These are phyloP conservation scores for Papilio helenus DNA, from an alignment of 1,140 invertebrate genomes.

Conservation along the genomic window DNA sequence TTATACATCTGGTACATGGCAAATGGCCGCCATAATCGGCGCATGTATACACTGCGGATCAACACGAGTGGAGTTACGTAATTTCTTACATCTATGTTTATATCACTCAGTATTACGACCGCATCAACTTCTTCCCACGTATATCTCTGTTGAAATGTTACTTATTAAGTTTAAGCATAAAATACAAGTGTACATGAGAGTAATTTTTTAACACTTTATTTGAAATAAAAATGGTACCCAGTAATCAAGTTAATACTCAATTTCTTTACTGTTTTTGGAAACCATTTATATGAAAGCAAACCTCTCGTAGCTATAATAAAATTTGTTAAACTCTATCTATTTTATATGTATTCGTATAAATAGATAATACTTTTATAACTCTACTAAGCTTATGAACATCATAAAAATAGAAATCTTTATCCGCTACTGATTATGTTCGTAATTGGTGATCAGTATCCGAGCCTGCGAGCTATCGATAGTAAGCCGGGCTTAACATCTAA, in stretches of 20 bases:
- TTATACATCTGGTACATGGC: constrained; percentile 34
- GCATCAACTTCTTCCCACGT: constrained; percentile 12
- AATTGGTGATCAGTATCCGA: not conserved
- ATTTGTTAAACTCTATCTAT: too few species aligned
- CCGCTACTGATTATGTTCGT: not conserved
- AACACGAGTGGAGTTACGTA: constrained; percentile 34
- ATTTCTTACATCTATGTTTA: constrained; percentile 35
- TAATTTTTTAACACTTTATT: not conserved
- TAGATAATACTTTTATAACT: not conserved
- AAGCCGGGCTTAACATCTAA: not conserved
- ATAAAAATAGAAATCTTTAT: not conserved
- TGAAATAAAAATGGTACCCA: not conserved
- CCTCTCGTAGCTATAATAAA: not conserved
- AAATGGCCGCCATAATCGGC: constrained; percentile 35
- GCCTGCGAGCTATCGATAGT: not conserved
- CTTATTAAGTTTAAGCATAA: constrained; percentile 2
- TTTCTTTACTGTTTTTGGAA: too few species aligned
- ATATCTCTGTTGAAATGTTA: not conserved
- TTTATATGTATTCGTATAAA: not conserved
- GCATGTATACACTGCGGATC: constrained; percentile 34
- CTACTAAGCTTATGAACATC: not conserved
- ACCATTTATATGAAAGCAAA: not conserved
- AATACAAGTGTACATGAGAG: not conserved
- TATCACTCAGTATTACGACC: constrained; percentile 30
- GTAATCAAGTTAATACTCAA: not conserved